Conservation (phyloP, 2,888 invertebrate species). For the Euspilapteryx auroguttella region DNA sequence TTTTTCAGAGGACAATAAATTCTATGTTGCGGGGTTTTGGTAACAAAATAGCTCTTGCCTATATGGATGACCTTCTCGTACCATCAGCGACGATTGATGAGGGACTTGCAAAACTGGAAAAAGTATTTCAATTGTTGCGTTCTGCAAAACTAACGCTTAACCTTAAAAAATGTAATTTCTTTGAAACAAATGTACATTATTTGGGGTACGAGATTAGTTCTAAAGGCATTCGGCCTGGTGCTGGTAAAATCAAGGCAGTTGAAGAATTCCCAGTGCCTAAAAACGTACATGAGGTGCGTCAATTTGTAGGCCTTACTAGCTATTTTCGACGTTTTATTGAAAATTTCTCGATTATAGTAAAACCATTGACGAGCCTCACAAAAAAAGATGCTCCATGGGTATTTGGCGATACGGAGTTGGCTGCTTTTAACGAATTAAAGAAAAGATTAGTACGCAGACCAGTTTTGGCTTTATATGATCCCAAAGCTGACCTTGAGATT, state of each 20-base stretch:
- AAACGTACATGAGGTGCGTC: conserved; percentile 11
- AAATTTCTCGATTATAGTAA: conserved; percentile 10
- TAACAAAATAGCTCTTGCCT: too few species aligned
- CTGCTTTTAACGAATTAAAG: background rate
- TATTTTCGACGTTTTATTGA: conserved; percentile 13
- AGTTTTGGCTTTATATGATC: conserved; percentile 8
- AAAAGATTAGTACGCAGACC: conserved; percentile 5
- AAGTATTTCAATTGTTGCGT: conserved; percentile 6
- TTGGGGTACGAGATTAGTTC: conserved; percentile 11
- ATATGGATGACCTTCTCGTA: conserved; percentile 7
- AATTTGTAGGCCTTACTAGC: conserved; percentile 13
- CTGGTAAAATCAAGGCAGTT: background rate
- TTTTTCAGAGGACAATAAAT: conserved; percentile 7
- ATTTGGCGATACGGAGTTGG: conserved; percentile 6
- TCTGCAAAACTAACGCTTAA: conserved; percentile 9
- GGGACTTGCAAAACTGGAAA: conserved; percentile 5
- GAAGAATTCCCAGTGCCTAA: conserved; percentile 10
- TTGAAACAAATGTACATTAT: conserved; percentile 9
- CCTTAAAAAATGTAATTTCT: conserved; percentile 10
- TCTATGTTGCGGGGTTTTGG: too few species aligned
- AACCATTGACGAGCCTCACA: conserved; percentile 9
- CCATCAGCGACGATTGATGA: conserved; percentile 4
- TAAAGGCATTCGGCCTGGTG: conserved; percentile 7
- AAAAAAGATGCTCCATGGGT: conserved; percentile 9
- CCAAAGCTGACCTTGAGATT: conserved; percentile 11